A percentile compares a stretch with the other conserved stretches of the same genome.
These are phyloP conservation scores for Gastracanthus pulcherrimus DNA, from an alignment of 2,888 invertebrate species.

Conservation along the genomic window DNA sequence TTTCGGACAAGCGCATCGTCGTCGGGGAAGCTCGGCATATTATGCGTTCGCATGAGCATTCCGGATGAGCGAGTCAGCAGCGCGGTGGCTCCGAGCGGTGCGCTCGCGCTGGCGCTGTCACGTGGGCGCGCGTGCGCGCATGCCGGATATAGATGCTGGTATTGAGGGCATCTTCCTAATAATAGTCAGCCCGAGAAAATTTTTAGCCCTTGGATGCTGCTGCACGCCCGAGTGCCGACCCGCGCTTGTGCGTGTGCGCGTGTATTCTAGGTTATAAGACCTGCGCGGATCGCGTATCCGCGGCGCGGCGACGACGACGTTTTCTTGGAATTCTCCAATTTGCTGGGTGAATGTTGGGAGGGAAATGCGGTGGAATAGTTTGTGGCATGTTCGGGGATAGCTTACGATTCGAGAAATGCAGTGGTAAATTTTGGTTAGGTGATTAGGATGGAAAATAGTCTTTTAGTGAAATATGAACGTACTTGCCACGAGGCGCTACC, in stretches of 20 bases:
- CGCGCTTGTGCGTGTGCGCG: not conserved
- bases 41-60: not conserved
- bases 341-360: no score
- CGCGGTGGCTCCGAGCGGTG: not conserved
- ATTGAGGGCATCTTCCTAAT: conserved; percentile 76
- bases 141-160: conserved; percentile 74
- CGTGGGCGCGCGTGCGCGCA: conserved; percentile 63
- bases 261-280: conserved; percentile 31
- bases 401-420: no score
- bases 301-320: no score
- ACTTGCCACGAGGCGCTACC: no score
- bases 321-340: no score
- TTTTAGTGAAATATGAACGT: no score
- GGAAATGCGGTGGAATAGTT: no score
- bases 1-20: not conserved
- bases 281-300: not conserved
- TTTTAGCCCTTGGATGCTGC: conserved; percentile 74
- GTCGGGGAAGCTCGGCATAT: not conserved
- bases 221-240: conserved; percentile 14
- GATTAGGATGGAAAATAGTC: no score
- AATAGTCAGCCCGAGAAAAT: conserved; percentile 74
- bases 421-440: no score
- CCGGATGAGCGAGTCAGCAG: conserved; percentile 20
- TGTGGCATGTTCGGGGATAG: no score
- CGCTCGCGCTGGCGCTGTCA: conserved; percentile 30